Evolutionary conservation across 2,888 invertebrate species (phyloP).

Genomic region (Leucoma salicis): DNA sequence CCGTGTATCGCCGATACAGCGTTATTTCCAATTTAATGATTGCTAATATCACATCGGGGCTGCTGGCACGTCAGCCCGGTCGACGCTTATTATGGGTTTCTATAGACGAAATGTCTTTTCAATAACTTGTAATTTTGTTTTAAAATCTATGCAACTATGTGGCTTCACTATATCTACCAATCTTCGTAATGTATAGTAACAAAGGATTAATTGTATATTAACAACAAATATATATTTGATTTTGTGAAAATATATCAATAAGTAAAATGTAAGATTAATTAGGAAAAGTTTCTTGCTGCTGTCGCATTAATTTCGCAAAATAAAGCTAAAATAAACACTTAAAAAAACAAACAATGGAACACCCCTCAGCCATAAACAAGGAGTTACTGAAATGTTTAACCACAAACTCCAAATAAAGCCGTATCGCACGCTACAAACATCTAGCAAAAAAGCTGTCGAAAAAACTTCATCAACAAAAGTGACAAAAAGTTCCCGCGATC

Average conservation of each 20-base stretch:
- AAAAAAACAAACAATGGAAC: slow-evolving; percentile 59
- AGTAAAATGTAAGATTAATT: too few relatives aligned
- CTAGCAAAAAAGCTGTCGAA: slow-evolving; percentile 60
- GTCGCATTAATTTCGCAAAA: slow-evolving; percentile 48
- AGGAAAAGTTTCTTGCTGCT: slow-evolving; percentile 20
- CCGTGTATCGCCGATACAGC: slow-evolving; percentile 77
- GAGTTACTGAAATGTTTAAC: slow-evolving; percentile 74
- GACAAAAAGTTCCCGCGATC: slow-evolving; percentile 69
- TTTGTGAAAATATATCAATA: too few relatives aligned
- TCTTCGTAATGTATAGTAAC: too few relatives aligned
- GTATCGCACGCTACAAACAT: slow-evolving; percentile 64
- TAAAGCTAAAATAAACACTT: slow-evolving; percentile 53
- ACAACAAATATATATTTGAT: too few relatives aligned
- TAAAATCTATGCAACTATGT: neutral
- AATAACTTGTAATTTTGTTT: slow-evolving; percentile 38
- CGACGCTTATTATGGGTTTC: slow-evolving; percentile 58
- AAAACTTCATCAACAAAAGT: slow-evolving; percentile 72
- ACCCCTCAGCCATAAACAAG: slow-evolving; percentile 71
- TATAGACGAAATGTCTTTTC: slow-evolving; percentile 41
- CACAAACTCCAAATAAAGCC: slow-evolving; percentile 74
- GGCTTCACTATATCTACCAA: too few relatives aligned
- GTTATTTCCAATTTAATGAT: slow-evolving; percentile 82
- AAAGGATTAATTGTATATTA: too few relatives aligned
- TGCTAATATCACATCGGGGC: slow-evolving; percentile 76
- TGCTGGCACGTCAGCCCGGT: slow-evolving; percentile 66